A percentile compares a stretch with the other conserved stretches of the same genome.
Evolutionary conservation across 2,797 vertebrate species (phyloP).

Genomic region (Crenuchus spilurus): DNA sequence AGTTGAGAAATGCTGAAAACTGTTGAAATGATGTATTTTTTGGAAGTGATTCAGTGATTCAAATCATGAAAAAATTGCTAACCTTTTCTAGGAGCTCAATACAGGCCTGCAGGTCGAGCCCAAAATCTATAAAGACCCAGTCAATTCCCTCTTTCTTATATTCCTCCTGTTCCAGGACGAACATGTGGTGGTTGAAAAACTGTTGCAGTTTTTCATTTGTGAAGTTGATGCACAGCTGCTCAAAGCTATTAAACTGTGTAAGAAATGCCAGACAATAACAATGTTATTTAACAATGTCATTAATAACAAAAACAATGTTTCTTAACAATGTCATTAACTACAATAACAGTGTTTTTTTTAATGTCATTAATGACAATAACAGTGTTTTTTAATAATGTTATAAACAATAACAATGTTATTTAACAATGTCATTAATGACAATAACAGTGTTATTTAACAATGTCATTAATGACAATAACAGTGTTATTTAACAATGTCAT

Average conservation of each 20-base stretch:
- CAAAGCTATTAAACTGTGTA: slow-evolving; percentile 73
- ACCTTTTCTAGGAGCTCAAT: slow-evolving; percentile 79
- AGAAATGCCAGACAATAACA: not conserved
- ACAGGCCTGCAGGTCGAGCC: slow-evolving; percentile 78
- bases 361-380: too few species aligned
- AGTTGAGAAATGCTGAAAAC: not conserved
- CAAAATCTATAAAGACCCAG: slow-evolving; percentile 78
- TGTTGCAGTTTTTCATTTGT: slow-evolving; percentile 74
- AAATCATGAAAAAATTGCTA: not conserved
- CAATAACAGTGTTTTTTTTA: too few species aligned
- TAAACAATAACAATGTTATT: too few species aligned
- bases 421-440: too few species aligned
- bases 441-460: too few species aligned
- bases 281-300: too few species aligned
- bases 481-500: too few species aligned
- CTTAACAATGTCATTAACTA: too few species aligned
- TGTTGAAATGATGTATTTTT: not conserved
- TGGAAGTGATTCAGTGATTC: not conserved
- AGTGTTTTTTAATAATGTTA: too few species aligned
- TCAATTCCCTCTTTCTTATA: slow-evolving; percentile 77
- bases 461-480: too few species aligned
- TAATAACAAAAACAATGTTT: too few species aligned
- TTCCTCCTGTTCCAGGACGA: slow-evolving; percentile 77
- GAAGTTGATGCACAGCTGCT: slow-evolving; percentile 75
- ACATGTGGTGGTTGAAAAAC: slow-evolving; percentile 80